Evolutionary conservation across 2,888 invertebrate genomes (phyloP), one percentile per base, ranked within the genome.

Genomic region (Deilephila elpenor): DNA sequence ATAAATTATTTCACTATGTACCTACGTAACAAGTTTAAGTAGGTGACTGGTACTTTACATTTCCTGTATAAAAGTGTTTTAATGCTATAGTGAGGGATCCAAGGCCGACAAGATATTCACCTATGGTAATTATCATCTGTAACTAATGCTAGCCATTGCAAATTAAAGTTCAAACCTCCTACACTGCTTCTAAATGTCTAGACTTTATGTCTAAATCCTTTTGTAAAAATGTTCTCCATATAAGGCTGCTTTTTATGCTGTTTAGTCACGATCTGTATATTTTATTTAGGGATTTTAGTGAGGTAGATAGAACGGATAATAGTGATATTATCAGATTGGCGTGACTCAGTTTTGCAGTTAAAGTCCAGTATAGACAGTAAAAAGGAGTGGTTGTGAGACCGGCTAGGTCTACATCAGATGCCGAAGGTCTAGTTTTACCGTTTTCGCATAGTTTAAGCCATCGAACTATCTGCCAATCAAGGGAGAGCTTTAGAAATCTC

Each of bases 61-160:
- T 67, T 67, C 67, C 67, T 51, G 67, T 51, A 51, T 64, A 44
- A 20, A 14, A 62, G 8, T 56, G 56, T 67, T 51, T 60, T 67
- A 67, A 67, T 67, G 67, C 44, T 51, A 64, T 44, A 64, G 20
- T 3, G 64, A 20, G 25, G 51, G 51, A 67, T 51, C 67, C 51
- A 67, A 67, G 67, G 67, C 14, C 67, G 67, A 1, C 51, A 1
- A 67, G 67, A 44, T 56, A 56, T 51, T 67, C 51, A 67, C 51
- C 51, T 67, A 67, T 67, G 51, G 67, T 67, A 67, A 67, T 67
- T 51, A 67, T 17, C 34, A 62, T 62, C 7, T 34, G 32, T 32
- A 64, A 64, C 44, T 44, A 51, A 51, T 67, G 44, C 67, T 67
- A 67, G 67, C 67, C 67, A 51, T 67, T 25, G 51, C 44, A 67